Evolutionary conservation across 1,140 invertebrate genomes (phyloP), one percentile per base, ranked within the genome.

Genomic region (Monomorium pharaonis): DNA sequence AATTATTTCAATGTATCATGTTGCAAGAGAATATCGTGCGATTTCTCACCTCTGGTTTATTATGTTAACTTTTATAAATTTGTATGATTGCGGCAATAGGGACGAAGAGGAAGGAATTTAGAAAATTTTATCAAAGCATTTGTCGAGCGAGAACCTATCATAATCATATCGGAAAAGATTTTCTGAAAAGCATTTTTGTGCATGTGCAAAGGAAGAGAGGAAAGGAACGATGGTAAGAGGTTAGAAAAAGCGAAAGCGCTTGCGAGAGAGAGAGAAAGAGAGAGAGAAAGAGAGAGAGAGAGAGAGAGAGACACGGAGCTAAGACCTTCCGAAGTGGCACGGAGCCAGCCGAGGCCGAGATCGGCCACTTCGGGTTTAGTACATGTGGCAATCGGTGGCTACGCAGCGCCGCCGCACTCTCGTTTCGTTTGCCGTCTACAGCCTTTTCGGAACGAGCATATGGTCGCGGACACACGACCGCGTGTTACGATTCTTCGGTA

Each of bases 381-480:
- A 93, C 93, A 94, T 94, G 93, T 94, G 93, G 93, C 93, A 94
- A 93, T 94, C 91, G 92, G 44, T 44, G 92, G 92, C 92, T 92
- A 92, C 91, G 93, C 92, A 30, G 60, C 18, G 92, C 91, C 91
- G 92, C 27, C 91, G 84, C 90, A 86, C 91, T 88, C 91, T 85
- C 89, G 85, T 86, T 83, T 87, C 51, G n/a, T 44, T 75, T 12
- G 37, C 47, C 47, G 21, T 58, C 37, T 60, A 42, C 76, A 47
- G n/a, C 30, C 60, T 51, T 56, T 12, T 37, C 14, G 16, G 14
- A 3, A 12, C 18, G 70, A 74, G 49, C 76, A 78, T 78, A 78
- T 78, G 76, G 76, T 78, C 21, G 47, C 33, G 24, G 24, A 51
- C 9, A 21, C 44, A 16, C n/a, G 24, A 21, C 24, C 47, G 42